phyloP scores from a whole-genome alignment of 2,113 vertebrate genomes.

The Boleophthalmus pectinirostris region DNA sequence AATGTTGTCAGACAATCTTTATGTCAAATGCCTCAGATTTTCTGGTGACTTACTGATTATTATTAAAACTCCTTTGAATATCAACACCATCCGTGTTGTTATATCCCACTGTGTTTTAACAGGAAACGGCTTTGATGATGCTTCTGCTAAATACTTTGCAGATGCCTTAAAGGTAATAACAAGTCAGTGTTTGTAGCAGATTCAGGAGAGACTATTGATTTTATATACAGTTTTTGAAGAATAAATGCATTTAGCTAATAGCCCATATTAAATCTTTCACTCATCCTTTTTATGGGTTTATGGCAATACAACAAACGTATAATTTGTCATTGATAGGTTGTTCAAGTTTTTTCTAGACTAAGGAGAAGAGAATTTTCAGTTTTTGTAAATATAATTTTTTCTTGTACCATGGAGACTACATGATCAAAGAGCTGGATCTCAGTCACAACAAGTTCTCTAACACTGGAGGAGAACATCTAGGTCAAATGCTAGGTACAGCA shows the following conservation, averaged over 20 bases:
- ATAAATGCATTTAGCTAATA: too few species aligned
- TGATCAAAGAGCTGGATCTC: constrained; percentile 78
- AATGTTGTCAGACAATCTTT: constrained; percentile 70
- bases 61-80: background rate
- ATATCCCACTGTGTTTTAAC: background rate
- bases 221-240: too few species aligned
- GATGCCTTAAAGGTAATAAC: constrained; percentile 68
- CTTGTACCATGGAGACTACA: constrained; percentile 63
- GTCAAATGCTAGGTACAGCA: constrained; percentile 76
- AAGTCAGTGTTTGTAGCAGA: background rate
- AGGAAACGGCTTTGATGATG: constrained; percentile 76
- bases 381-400: background rate
- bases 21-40: constrained; percentile 69
- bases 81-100: background rate
- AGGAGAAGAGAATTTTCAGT: background rate
- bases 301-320: too few species aligned
- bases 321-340: too few species aligned
- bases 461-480: constrained; percentile 74
- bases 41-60: constrained; percentile 58
- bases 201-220: too few species aligned
- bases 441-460: constrained; percentile 79
- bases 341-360: too few species aligned
- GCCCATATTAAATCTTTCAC: too few species aligned
- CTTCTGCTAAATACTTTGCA: constrained; percentile 62
- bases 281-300: too few species aligned